Evolutionary conservation across 2,113 vertebrate genomes (phyloP), one percentile per base, ranked within the genome.

Genomic region (Bubalus kerabau): DNA sequence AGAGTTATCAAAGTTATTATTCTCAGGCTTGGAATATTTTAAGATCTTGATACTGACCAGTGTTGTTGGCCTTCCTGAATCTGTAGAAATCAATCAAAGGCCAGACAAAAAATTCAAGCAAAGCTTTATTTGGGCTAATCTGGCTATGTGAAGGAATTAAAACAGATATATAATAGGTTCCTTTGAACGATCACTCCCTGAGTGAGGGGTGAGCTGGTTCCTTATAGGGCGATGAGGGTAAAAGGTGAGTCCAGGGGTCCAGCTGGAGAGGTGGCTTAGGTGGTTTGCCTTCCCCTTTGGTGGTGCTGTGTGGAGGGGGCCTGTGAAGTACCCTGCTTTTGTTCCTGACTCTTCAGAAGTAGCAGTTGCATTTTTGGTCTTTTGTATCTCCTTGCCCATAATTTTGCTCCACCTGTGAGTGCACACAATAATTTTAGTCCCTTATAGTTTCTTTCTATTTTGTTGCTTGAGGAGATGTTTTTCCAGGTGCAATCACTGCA

Each of bases 151-250:
- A 74, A 40, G 36, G 36, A 74, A 74, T 74, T 74, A 74, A 74
- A 40, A 74, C n/a, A 74, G 19, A 23, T 23, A 74, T 40, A 5
- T 50, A 80, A 32, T 30, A 19, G 28, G 26, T 50, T 80, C 28
- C 28, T 48, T 80, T 32, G 76, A 48, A 26, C 0, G 3, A 40
- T 32, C 0, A 0, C 4, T 80, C 46, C 28, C 76, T 19, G 46
- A 32, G 46, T 16, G 46, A 11, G 16, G 46, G 15, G 16, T 6
- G 8, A 80, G 46, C 28, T 30, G 15, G 5, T 6, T 32, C 76
- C 46, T 48, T 32, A 10, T 11, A 30, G 15, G 46, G 28, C 16
- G 76, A 74, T 32, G 46, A 80, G 28, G 28, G 15, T 50, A 32
- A 48, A 17, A 30, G 28, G 8, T 32, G 46, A 32, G 46, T 50